Percentiles rank a stretch among this genome's conserved stretches.
Evolutionary conservation across 2,888 invertebrate species (phyloP).

Genomic region (Lithophane ornitopus): DNA sequence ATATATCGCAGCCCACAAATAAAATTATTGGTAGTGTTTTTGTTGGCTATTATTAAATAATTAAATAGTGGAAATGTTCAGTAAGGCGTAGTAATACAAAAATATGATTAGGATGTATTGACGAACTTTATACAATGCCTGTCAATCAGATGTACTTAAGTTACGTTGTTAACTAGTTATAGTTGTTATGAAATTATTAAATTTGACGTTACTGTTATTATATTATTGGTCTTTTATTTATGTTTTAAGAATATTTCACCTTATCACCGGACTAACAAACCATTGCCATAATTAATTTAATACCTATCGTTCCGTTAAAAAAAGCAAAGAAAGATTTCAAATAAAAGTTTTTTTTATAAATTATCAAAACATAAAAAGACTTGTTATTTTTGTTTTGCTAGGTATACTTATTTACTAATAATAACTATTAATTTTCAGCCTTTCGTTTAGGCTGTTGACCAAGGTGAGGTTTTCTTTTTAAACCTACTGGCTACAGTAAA

Average conservation of each 20-base stretch:
- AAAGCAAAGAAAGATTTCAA: not conserved
- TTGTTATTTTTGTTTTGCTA: too few relatives aligned
- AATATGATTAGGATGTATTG: conserved; percentile 58
- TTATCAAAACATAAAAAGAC: too few relatives aligned
- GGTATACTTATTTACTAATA: too few relatives aligned
- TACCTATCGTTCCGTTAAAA: not conserved
- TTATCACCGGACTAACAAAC: not conserved
- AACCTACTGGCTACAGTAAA: not conserved
- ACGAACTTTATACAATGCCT: conserved; percentile 67
- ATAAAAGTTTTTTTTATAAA: conserved; percentile 1
- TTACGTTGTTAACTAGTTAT: conserved; percentile 88
- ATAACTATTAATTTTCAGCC: too few relatives aligned
- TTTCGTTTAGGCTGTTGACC: not conserved
- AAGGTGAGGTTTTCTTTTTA: not conserved
- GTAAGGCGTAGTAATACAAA: conserved; percentile 49
- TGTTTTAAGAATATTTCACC: not conserved
- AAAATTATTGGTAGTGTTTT: conserved; percentile 66
- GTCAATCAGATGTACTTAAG: conserved; percentile 71
- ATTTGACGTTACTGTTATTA: conserved; percentile 70
- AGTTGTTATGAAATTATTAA: conserved; percentile 78
- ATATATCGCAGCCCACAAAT: conserved; percentile 66
- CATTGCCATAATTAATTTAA: not conserved
- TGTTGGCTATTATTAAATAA: conserved; percentile 65
- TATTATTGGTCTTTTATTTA: conserved; percentile 41
- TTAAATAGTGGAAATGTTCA: conserved; percentile 56